phyloP scores from a whole-genome alignment of 2,888 invertebrate species.

The Cheilosia scutellata region DNA sequence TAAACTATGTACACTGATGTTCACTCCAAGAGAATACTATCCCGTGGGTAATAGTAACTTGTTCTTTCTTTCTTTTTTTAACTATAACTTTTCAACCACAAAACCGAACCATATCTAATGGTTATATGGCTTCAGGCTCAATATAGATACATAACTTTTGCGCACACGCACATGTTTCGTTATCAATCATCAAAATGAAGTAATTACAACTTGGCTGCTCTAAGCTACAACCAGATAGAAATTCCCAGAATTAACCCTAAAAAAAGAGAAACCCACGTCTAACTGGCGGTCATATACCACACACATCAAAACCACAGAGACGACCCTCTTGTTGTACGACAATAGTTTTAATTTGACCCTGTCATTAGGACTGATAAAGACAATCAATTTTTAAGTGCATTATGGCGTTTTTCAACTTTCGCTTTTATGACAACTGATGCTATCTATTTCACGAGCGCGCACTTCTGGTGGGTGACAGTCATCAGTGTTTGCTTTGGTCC shows the following conservation, averaged over 20 bases:
- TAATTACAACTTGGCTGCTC: conserved; percentile 45
- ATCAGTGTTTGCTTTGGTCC: conserved; percentile 43
- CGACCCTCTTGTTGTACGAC: conserved; percentile 16
- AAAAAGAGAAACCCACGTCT: background rate
- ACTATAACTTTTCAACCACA: background rate
- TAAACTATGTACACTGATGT: background rate
- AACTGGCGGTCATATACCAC: conserved; percentile 20
- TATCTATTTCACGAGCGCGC: conserved; percentile 48
- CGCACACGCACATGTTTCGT: background rate
- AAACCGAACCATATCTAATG: conserved; percentile 34
- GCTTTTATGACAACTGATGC: conserved; percentile 41
- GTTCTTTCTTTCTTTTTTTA: too few species aligned
- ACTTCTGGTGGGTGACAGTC: conserved; percentile 13
- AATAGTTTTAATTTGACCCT: conserved; percentile 59
- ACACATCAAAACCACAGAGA: conserved; percentile 6
- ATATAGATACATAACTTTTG: background rate
- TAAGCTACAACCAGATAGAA: conserved; percentile 1
- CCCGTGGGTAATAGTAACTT: background rate
- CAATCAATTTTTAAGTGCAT: conserved; percentile 65
- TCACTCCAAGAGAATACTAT: background rate
- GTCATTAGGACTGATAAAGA: conserved; percentile 66
- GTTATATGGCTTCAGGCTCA: background rate
- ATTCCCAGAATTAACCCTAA: conserved; percentile 22
- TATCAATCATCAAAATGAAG: conserved; percentile 64
- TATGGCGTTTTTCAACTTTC: conserved; percentile 51